Evolutionary conservation across 1,140 invertebrate species (phyloP).

Genomic region (Matsumurasca onukii): DNA sequence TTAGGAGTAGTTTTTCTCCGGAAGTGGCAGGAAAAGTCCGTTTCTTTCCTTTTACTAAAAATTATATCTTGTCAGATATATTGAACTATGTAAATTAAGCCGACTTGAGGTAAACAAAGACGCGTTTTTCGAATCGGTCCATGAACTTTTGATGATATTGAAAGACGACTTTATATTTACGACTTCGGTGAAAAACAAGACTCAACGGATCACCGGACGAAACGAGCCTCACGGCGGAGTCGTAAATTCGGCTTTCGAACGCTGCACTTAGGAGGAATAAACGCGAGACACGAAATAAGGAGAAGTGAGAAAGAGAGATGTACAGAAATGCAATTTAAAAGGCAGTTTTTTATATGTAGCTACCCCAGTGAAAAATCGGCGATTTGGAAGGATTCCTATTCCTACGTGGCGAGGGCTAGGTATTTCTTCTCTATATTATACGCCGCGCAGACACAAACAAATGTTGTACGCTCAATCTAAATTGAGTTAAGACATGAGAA

Average conservation of each 20-base stretch:
- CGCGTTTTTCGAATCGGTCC: too few relatives aligned
- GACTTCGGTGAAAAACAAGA: slow-evolving; percentile 18
- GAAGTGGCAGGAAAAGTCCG: too few relatives aligned
- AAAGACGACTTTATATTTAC: slow-evolving; percentile 16
- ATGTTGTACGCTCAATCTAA: slow-evolving; percentile 40
- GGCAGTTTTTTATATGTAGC: slow-evolving; percentile 24
- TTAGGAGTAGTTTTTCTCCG: too few relatives aligned
- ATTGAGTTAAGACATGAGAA: slow-evolving; percentile 39
- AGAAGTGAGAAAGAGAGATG: slow-evolving; percentile 31
- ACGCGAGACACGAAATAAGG: slow-evolving; percentile 31
- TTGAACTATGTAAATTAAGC: too few relatives aligned
- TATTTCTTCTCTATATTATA: slow-evolving; percentile 20
- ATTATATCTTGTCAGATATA: too few relatives aligned
- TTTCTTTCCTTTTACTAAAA: too few relatives aligned
- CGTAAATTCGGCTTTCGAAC: slow-evolving; percentile 32
- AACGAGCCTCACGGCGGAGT: slow-evolving; percentile 6
- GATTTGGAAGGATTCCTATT: slow-evolving; percentile 37
- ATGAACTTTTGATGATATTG: too few relatives aligned
- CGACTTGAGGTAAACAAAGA: too few relatives aligned
- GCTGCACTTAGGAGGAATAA: slow-evolving; percentile 30
- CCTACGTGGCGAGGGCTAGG: slow-evolving; percentile 1
- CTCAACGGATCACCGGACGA: neutral
- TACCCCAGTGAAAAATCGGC: slow-evolving; percentile 38
- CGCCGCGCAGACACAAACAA: slow-evolving; percentile 34
- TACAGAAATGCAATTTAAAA: slow-evolving; percentile 40